Evolutionary conservation across 2,113 vertebrate genomes (phyloP).

Genomic region (Psephotus haematonotus): DNA sequence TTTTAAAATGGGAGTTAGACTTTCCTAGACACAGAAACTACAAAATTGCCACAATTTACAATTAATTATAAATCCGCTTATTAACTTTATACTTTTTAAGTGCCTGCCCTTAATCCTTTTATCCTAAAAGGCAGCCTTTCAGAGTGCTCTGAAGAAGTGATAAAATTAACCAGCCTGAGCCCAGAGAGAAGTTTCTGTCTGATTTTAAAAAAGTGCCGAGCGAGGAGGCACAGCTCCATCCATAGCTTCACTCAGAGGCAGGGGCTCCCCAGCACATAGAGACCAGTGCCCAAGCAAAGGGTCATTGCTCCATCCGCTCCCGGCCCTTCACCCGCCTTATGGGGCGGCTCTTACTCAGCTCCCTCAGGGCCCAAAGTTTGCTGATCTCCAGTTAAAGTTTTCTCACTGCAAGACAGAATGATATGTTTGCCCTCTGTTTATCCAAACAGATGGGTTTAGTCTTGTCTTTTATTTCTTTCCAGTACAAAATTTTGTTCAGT

Average conservation of each 20-base stretch:
- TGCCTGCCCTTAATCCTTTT: conserved; percentile 29
- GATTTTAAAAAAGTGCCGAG: not conserved
- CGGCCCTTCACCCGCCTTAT: not conserved
- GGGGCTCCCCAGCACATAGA: not conserved
- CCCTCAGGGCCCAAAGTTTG: not conserved
- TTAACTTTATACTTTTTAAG: conserved; percentile 25
- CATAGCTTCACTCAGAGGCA: fast-evolving
- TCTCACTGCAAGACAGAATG: fast-evolving
- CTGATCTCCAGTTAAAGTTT: not conserved
- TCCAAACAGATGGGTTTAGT: not conserved
- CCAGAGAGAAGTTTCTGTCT: not conserved
- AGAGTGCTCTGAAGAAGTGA: not conserved
- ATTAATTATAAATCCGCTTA: conserved; percentile 17
- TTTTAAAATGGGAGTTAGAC: not conserved
- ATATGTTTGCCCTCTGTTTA: not conserved
- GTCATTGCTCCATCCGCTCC: not conserved
- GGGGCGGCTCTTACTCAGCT: not conserved
- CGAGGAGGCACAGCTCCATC: not conserved
- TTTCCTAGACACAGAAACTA: not conserved
- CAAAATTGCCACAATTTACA: conserved; percentile 26
- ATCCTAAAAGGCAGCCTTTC: conserved; percentile 44
- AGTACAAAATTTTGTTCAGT: not conserved
- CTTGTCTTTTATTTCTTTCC: not conserved
- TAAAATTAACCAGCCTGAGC: conserved; percentile 7
- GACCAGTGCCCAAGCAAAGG: not conserved